phyloP scores from a whole-genome alignment of 2,888 invertebrate genomes.

The Deroplatys truncata region DNA sequence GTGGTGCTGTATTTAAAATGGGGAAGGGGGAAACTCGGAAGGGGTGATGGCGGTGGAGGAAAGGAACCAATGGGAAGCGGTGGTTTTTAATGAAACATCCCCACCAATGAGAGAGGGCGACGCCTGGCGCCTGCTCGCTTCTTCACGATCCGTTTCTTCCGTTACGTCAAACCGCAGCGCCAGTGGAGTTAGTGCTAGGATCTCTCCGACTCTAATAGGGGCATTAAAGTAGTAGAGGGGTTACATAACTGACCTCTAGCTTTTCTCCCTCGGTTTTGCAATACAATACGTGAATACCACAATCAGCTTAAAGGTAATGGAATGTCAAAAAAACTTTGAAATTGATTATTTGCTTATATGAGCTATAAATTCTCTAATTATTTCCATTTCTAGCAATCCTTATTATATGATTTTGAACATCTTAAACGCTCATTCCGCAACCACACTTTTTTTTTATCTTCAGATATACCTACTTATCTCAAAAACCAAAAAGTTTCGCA shows the following conservation, averaged over 20 bases:
- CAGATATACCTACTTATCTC: too few species aligned
- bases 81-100: constrained; percentile 2
- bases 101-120: not conserved
- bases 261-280: not conserved
- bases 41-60: not conserved
- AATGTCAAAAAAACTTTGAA: too few species aligned
- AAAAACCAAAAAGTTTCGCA: too few species aligned
- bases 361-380: too few species aligned
- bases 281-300: too few species aligned
- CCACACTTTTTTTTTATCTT: too few species aligned
- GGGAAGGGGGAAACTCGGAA: not conserved
- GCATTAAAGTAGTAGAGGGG: not conserved
- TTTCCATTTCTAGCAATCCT: too few species aligned
- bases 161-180: not conserved
- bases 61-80: not conserved
- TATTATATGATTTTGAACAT: too few species aligned
- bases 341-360: too few species aligned
- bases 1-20: not conserved
- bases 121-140: not conserved
- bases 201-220: not conserved
- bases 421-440: too few species aligned
- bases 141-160: not conserved
- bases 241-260: not conserved
- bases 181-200: not conserved
- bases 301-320: too few species aligned